Conservation (phyloP, 2,113 vertebrate species). For the Dasyornis broadbenti region DNA sequence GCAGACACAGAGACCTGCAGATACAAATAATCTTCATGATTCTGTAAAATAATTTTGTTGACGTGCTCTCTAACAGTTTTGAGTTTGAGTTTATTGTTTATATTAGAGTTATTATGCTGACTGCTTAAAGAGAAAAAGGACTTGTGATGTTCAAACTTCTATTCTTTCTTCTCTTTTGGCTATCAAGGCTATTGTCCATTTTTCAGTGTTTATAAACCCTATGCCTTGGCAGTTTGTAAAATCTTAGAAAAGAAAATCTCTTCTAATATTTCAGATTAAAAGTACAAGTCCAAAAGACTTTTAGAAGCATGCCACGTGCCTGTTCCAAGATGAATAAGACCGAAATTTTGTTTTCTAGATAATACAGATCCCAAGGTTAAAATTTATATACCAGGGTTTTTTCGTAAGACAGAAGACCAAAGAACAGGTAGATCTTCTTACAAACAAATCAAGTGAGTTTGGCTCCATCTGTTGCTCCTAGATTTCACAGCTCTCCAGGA, state of each 20-base stretch:
- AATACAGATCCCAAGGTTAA: background rate
- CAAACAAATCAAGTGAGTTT: conserved; percentile 1
- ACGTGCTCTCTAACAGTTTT: background rate
- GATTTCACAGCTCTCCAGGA: conserved; percentile 54
- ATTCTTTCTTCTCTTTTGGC: background rate
- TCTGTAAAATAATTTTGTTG: background rate
- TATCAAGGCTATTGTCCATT: background rate
- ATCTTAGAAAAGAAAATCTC: background rate
- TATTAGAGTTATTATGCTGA: background rate
- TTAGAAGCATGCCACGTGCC: background rate
- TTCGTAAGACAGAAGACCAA: background rate
- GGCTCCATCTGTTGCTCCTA: conserved; percentile 36
- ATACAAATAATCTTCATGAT: background rate
- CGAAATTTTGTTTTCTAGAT: background rate
- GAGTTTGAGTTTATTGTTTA: background rate
- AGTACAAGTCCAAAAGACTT: background rate
- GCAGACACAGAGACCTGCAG: background rate
- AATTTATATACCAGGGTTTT: background rate
- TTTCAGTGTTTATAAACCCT: background rate
- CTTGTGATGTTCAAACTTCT: background rate
- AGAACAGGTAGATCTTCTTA: conserved; percentile 11
- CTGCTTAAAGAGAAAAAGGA: background rate
- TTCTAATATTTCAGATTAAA: background rate
- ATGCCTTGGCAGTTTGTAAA: background rate
- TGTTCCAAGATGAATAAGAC: background rate